phyloP scores from a whole-genome alignment of 2,888 invertebrate genomes.

The Embidobia sp. region DNA sequence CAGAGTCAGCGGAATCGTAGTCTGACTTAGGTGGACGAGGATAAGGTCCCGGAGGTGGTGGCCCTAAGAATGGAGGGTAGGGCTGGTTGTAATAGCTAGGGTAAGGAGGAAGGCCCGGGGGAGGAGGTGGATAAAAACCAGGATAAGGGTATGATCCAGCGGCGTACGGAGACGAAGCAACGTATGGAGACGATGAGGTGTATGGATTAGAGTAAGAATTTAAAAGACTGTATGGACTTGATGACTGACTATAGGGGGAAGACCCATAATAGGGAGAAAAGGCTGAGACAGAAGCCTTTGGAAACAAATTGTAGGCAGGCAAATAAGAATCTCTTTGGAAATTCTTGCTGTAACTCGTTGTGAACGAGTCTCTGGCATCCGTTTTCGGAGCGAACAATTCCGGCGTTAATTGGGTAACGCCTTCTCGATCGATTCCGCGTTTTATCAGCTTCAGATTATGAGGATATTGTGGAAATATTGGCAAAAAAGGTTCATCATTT shows the following conservation, averaged over 20 bases:
- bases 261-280: conserved; percentile 28
- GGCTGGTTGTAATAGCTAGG: conserved; percentile 74
- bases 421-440: conserved; percentile 73
- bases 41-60: conserved; percentile 66
- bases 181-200: not conserved
- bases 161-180: not conserved
- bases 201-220: conserved; percentile 65
- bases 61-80: conserved; percentile 68
- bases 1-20: conserved; percentile 61
- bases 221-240: conserved; percentile 49
- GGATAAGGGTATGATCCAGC: conserved; percentile 69
- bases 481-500: conserved; percentile 78
- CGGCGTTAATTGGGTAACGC: conserved; percentile 69
- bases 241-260: conserved; percentile 23
- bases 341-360: conserved; percentile 67
- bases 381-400: conserved; percentile 75
- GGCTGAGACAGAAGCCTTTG: conserved; percentile 58
- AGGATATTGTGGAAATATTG: conserved; percentile 77
- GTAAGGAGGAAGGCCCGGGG: conserved; percentile 66
- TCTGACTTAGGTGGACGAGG: conserved; percentile 38
- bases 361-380: conserved; percentile 75
- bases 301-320: conserved; percentile 70
- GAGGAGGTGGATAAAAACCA: conserved; percentile 73
- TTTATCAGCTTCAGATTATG: conserved; percentile 78
- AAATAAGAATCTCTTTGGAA: conserved; percentile 73